phyloP scores from a whole-genome alignment of 35 echinoderm and acorn worm genomes.

The Anneissia japonica region DNA sequence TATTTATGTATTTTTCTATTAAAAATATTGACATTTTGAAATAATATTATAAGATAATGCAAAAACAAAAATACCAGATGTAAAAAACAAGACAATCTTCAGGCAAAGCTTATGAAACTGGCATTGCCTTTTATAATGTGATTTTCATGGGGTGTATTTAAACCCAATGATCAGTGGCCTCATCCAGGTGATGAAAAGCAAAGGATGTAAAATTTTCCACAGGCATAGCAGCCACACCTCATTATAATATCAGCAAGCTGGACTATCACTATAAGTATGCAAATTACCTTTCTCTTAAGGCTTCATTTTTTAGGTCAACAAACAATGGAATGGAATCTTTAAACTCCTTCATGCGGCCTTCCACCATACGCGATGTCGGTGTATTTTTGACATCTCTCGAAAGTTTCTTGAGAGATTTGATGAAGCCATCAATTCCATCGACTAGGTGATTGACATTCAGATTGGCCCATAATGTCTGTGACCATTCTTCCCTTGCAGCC shows the following conservation, averaged over 20 bases:
- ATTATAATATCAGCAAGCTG: too few relatives aligned
- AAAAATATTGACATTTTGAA: neutral
- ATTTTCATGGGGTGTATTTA: too few relatives aligned
- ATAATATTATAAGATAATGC: neutral
- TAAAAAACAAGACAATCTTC: too few relatives aligned
- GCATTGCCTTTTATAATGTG: too few relatives aligned
- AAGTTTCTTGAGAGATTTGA: slow-evolving; percentile 96
- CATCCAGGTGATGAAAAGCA: too few relatives aligned
- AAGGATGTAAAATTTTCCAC: too few relatives aligned
- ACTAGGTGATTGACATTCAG: slow-evolving; percentile 80
- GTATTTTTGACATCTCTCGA: slow-evolving; percentile 79
- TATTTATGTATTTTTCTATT: too few relatives aligned
- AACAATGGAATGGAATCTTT: slow-evolving; percentile 94
- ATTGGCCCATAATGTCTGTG: slow-evolving; percentile 98
- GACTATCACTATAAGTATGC: too few relatives aligned
- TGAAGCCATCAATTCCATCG: slow-evolving; percentile 84
- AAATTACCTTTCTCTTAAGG: slow-evolving; percentile 80
- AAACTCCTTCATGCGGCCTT: slow-evolving; percentile 94
- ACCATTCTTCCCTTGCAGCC: slow-evolving; percentile 97
- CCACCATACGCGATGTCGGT: slow-evolving; percentile 80
- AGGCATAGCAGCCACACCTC: too few relatives aligned
- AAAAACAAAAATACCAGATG: too few relatives aligned
- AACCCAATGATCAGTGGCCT: too few relatives aligned
- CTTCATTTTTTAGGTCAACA: slow-evolving; percentile 99
- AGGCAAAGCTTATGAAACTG: too few relatives aligned